phyloP scores from a whole-genome alignment of 2,888 invertebrate genomes.

The Eugnorisma glareosa region DNA sequence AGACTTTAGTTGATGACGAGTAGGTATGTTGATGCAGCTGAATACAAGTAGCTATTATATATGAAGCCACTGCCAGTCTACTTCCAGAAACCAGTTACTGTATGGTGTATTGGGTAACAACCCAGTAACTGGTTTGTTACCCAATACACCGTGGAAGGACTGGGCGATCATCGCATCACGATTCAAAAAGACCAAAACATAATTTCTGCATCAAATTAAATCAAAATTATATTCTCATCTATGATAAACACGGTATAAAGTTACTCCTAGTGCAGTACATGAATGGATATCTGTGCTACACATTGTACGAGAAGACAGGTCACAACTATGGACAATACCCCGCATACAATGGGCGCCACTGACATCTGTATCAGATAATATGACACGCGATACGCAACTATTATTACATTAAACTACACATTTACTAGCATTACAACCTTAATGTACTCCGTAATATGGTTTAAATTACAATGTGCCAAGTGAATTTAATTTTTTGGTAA shows the following conservation, averaged over 20 bases:
- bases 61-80: too few relatives aligned
- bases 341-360: slow-evolving; percentile 60
- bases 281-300: slow-evolving; percentile 48
- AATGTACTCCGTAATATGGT: slow-evolving; percentile 33
- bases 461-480: slow-evolving; percentile 32
- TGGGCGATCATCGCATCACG: not conserved
- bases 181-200: not conserved
- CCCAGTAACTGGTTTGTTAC: too few relatives aligned
- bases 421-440: slow-evolving; percentile 14
- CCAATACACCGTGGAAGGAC: not conserved
- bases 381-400: slow-evolving; percentile 62
- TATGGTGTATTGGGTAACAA: too few relatives aligned
- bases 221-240: slow-evolving; percentile 9
- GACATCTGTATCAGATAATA: slow-evolving; percentile 74
- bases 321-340: slow-evolving; percentile 54
- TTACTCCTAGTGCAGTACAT: slow-evolving; percentile 35
- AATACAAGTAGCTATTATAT: too few relatives aligned
- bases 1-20: not conserved
- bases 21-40: too few relatives aligned
- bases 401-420: slow-evolving; percentile 41
- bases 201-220: slow-evolving; percentile 5
- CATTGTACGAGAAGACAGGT: slow-evolving; percentile 48
- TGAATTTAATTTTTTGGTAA: slow-evolving; percentile 18
- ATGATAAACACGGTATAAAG: not conserved
- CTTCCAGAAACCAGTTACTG: not conserved